Base-by-base conservation (phyloP, 2,113 vertebrate species). In the Cercocebus atys region DNA sequence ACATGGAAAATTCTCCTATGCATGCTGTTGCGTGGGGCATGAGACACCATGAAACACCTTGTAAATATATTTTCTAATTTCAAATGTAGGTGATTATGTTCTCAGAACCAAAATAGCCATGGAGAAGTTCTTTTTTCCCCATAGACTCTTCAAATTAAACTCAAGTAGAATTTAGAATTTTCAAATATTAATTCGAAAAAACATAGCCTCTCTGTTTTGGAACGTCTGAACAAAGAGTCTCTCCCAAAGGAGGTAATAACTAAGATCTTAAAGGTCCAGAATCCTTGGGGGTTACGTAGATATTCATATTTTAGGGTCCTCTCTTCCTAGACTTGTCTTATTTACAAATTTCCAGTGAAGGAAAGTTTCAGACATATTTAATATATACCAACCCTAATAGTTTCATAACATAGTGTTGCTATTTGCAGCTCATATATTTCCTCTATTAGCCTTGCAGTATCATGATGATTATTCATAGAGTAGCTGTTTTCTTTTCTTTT, bases 41-140 rank as follows among this genome's bases (percentile, higher is more conserved):
- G 86, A 75, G 73, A 59, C 93, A 97, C 40, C 84, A 98, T 98
- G 97, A 97, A 96, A 91, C 6, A n/a, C 75, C 64, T 95, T 64
- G 97, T 98, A 98, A 98, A 98, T 98, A 98, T 90, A 91, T 88
- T 93, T 97, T 94, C 32, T 89, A 35, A 55, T 82, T 91, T 95
- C 20, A 50, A 81, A 92, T 50, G 22, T 80, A 87, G 27, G 20
- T 47, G 27, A 10, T 61, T 66, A 27, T 40, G 16, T 61, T 90
- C 75, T 90, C 50, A 84, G 50, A 45, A 35, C 23, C 68, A 75
- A 73, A 87, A 61, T 38, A 73, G 59, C 27, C 32, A 76, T 16
- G 8, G 32, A 57, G 4, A 23, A 52, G 35, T 76, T 92, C 30
- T 22, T 17, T 17, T 27, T 47, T 16, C 22, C 2, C 61, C 20